A percentile compares a stretch with the other conserved stretches of the same genome.
Evolutionary conservation across 1,140 invertebrate genomes (phyloP).

Genomic region (Bombyx mandarina): DNA sequence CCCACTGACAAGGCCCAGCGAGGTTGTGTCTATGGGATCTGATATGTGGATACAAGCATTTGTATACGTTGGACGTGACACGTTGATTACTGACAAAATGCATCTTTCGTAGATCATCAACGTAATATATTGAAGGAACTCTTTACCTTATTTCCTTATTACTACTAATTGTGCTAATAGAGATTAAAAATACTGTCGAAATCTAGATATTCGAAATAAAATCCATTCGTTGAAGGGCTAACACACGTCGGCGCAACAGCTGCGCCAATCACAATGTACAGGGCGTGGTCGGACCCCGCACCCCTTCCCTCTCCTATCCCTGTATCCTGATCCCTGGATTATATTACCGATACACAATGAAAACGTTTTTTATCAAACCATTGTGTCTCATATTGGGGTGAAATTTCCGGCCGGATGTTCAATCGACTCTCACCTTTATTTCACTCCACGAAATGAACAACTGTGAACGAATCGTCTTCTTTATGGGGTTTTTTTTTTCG

Average conservation of each 20-base stretch:
- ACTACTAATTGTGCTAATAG: too few relatives aligned
- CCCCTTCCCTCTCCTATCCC: constrained; percentile 16
- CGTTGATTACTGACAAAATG: too few relatives aligned
- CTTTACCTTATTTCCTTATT: too few relatives aligned
- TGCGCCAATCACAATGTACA: constrained; percentile 66
- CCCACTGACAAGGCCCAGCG: too few relatives aligned
- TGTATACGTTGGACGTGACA: too few relatives aligned
- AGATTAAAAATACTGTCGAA: too few relatives aligned
- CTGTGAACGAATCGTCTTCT: constrained; percentile 12
- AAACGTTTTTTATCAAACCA: constrained; percentile 56
- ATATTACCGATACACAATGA: constrained; percentile 55
- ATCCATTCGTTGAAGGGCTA: constrained; percentile 18
- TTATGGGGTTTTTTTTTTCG: not conserved
- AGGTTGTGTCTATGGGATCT: too few relatives aligned
- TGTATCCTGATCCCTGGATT: constrained; percentile 51
- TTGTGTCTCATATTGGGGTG: constrained; percentile 60
- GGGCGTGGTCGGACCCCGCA: constrained; percentile 45
- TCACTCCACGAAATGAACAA: constrained; percentile 41
- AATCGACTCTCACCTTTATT: constrained; percentile 59
- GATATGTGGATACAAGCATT: too few relatives aligned
- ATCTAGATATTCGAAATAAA: too few relatives aligned
- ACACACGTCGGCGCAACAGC: constrained; percentile 50
- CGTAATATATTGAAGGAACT: too few relatives aligned
- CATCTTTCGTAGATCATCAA: too few relatives aligned
- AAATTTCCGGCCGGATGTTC: constrained; percentile 68